phyloP scores from a whole-genome alignment of 2,797 vertebrate genomes.

The Spinibarbus caldwelli region DNA sequence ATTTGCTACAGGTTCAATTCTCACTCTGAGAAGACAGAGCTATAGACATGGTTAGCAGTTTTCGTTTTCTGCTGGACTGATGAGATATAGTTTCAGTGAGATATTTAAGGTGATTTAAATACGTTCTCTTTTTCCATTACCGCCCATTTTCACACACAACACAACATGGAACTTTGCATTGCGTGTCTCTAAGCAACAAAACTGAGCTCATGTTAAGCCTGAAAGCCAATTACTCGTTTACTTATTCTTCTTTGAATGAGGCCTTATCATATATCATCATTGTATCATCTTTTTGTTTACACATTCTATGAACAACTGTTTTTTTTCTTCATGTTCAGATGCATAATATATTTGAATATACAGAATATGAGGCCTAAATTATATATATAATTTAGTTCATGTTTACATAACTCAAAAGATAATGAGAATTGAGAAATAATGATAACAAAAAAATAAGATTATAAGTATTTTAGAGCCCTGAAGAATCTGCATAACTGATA shows the following conservation, averaged over 20 bases:
- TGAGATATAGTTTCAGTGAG: background rate
- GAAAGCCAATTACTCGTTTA: conserved; percentile 7
- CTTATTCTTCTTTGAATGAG: background rate
- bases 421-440: too few species aligned
- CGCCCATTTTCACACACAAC: conserved; percentile 42
- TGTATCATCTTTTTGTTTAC: conserved; percentile 6
- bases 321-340: background rate
- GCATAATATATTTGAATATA: background rate
- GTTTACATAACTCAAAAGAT: too few species aligned
- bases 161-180: conserved; percentile 15
- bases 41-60: conserved; percentile 10
- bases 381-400: too few species aligned
- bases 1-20: conserved; percentile 17
- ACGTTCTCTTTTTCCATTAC: conserved; percentile 9
- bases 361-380: background rate
- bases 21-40: conserved; percentile 30
- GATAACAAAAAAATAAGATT: too few species aligned
- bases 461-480: too few species aligned
- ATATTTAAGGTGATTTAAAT: conserved; percentile 8
- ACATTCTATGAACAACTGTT: background rate
- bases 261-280: background rate
- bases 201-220: conserved; percentile 22
- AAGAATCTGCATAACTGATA: too few species aligned
- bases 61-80: conserved; percentile 9
- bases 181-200: conserved; percentile 39